Percentiles rank a stretch among this genome's conserved stretches.
Conservation (phyloP, 2,113 vertebrate species). For the Hypocryptadius cinnamomeus region DNA sequence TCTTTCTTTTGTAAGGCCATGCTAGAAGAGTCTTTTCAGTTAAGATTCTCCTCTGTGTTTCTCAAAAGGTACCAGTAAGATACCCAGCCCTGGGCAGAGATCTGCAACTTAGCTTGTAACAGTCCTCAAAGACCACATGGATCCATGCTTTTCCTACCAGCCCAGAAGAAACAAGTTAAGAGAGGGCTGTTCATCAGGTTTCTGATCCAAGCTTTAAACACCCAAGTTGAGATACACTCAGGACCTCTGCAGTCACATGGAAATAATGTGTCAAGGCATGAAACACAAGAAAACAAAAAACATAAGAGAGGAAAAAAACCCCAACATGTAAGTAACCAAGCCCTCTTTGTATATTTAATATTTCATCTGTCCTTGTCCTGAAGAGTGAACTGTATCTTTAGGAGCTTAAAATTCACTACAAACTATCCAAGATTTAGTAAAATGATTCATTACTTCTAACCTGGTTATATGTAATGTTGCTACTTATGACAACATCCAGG, state of each 20-base stretch:
- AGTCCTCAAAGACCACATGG: neutral
- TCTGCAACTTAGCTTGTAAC: neutral
- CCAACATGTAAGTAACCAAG: neutral
- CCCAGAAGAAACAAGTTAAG: neutral
- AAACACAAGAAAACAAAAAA: neutral
- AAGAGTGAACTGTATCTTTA: neutral
- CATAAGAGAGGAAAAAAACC: fast-evolving
- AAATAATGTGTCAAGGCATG: neutral
- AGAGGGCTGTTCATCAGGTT: neutral
- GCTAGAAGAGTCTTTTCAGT: neutral
- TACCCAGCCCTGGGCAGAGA: neutral
- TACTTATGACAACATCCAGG: neutral
- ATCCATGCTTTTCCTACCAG: neutral
- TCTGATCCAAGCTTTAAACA: neutral
- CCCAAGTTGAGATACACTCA: neutral
- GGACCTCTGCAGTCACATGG: neutral
- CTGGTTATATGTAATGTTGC: neutral
- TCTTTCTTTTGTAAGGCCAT: neutral
- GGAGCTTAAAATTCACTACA: neutral
- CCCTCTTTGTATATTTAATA: neutral
- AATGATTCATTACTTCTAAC: neutral
- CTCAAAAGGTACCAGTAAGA: neutral
- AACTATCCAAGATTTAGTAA: neutral
- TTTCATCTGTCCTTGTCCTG: neutral
- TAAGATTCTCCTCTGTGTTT: neutral